Conservation (phyloP, 1,140 invertebrate genomes). For the Drosophila jambulina region DNA sequence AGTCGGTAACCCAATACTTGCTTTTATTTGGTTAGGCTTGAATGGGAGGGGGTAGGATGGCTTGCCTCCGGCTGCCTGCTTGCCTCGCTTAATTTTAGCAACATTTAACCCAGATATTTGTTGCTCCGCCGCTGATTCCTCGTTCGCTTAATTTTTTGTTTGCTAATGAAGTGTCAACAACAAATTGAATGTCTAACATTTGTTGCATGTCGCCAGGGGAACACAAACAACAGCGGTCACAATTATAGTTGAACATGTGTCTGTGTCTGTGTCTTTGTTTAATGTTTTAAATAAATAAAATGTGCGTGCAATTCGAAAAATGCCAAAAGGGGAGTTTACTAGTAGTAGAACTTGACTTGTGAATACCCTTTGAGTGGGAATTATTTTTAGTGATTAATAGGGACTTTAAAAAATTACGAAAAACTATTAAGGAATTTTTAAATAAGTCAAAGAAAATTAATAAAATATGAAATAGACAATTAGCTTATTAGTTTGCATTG, state of each 20-base stretch:
- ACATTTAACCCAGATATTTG: constrained; percentile 75
- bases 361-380: constrained; percentile 24
- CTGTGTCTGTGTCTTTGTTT: constrained; percentile 77
- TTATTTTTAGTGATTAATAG: neutral
- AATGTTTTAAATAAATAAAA: constrained; percentile 82
- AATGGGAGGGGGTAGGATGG: constrained; percentile 4
- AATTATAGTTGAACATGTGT: constrained; percentile 56
- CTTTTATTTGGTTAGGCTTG: constrained; percentile 77
- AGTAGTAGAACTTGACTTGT: neutral
- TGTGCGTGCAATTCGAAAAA: constrained; percentile 57
- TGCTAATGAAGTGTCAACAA: constrained; percentile 83
- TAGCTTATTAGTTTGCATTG: too few species aligned
- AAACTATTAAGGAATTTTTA: too few species aligned
- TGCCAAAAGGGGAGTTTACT: constrained; percentile 9
- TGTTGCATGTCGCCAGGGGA: constrained; percentile 77
- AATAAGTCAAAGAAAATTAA: neutral
- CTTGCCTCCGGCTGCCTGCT: constrained; percentile 38
- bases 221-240: constrained; percentile 31
- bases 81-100: constrained; percentile 78
- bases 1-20: constrained; percentile 63
- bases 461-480: too few species aligned
- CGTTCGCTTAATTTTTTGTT: constrained; percentile 70
- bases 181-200: constrained; percentile 83
- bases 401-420: neutral
- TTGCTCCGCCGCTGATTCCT: constrained; percentile 41